Conservation (phyloP, 2,797 vertebrate species). For the Nyctalus aviator region DNA sequence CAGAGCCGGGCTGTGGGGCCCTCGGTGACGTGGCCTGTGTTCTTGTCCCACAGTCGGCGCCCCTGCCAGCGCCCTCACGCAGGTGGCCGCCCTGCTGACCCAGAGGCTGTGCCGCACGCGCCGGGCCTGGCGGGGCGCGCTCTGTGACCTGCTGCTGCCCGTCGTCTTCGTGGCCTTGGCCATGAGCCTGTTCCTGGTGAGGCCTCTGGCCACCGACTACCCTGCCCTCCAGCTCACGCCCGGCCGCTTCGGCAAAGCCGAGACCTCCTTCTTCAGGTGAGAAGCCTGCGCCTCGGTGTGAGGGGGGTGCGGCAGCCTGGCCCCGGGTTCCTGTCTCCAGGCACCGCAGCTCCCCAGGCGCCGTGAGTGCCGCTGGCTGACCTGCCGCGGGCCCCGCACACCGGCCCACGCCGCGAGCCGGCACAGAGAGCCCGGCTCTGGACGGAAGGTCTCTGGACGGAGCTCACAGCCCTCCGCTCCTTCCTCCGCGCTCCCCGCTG, state of each 20-base stretch:
- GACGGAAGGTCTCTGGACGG: not conserved
- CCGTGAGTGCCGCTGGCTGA: rapidly evolving
- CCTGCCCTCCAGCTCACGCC: constrained; percentile 85
- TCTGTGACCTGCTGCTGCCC: constrained; percentile 79
- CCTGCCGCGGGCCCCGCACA: rapidly evolving
- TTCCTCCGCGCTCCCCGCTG: not conserved
- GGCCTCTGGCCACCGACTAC: constrained; percentile 80
- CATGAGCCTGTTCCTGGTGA: constrained; percentile 87
- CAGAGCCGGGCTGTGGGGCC: not conserved
- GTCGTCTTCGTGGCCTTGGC: constrained; percentile 87
- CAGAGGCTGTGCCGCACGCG: constrained; percentile 77
- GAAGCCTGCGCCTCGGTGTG: rapidly evolving
- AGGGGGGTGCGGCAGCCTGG: not conserved
- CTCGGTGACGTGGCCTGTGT: not conserved
- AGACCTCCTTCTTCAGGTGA: constrained; percentile 87
- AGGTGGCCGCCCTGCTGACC: constrained; percentile 80
- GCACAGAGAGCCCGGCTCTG: not conserved
- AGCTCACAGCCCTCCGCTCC: not conserved
- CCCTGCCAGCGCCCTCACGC: not conserved
- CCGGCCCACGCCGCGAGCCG: not conserved
- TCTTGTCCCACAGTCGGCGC: not conserved
- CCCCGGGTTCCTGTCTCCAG: no score
- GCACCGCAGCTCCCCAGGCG: rapidly evolving
- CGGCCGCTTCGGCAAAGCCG: constrained; percentile 73
- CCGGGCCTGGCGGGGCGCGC: constrained; percentile 81